Evolutionary conservation across 2,113 vertebrate species (phyloP).

Genomic region (Cervus canadensis): DNA sequence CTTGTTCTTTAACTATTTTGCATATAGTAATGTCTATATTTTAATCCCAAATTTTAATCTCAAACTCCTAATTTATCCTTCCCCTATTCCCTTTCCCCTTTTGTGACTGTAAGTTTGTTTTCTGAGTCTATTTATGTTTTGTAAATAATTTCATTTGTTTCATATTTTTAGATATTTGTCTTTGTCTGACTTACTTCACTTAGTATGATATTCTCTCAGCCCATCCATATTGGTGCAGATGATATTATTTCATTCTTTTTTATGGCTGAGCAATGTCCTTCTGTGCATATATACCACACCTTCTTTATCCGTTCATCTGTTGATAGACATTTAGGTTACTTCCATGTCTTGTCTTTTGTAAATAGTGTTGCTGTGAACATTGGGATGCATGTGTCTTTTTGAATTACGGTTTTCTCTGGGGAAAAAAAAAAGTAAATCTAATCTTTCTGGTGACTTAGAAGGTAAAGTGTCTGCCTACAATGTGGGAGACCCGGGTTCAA

Average conservation of each 20-base stretch:
- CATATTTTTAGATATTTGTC: not conserved
- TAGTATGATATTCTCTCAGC: not conserved
- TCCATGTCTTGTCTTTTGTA: not conserved
- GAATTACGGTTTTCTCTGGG: not conserved
- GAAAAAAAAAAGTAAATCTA: not conserved
- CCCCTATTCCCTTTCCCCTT: not conserved
- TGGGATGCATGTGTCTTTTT: not conserved
- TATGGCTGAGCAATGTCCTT: not conserved
- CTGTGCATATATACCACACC: not conserved
- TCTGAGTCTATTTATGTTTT: not conserved
- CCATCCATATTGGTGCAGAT: not conserved
- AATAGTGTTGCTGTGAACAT: not conserved
- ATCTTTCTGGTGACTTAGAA: not conserved
- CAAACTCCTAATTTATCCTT: not conserved
- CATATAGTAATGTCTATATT: not conserved
- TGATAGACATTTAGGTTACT: not conserved
- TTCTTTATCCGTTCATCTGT: not conserved
- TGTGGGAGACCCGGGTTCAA: not conserved
- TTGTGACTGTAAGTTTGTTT: not conserved
- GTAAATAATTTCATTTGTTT: not conserved
- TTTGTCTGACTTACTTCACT: not conserved
- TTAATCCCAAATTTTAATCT: not conserved
- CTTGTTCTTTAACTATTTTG: not conserved
- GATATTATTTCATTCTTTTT: not conserved
- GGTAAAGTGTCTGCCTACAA: not conserved